These are phyloP conservation scores for Lophotriccus pileatus DNA, from an alignment of 2,797 vertebrate species.

Conservation along the genomic window DNA sequence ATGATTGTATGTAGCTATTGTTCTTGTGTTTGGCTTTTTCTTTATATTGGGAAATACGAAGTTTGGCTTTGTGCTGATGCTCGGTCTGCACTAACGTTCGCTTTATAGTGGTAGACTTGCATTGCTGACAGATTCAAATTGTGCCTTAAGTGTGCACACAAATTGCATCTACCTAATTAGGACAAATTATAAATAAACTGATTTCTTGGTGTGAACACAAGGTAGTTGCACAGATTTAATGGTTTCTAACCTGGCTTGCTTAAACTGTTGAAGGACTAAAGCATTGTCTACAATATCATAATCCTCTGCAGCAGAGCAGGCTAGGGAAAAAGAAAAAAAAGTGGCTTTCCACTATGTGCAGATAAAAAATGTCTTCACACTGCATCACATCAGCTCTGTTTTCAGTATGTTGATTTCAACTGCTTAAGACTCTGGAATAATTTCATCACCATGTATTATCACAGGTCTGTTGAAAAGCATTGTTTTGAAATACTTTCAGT, in stretches of 20 bases:
- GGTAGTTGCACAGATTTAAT: background rate
- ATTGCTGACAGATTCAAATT: constrained; percentile 11
- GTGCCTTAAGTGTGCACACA: background rate
- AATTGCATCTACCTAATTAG: background rate
- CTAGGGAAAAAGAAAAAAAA: background rate
- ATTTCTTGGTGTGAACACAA: background rate
- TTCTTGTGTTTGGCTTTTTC: constrained; percentile 9
- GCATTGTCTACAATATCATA: background rate
- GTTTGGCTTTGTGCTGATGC: background rate
- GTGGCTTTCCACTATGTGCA: background rate
- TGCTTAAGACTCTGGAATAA: background rate
- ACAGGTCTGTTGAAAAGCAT: background rate
- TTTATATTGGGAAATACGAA: background rate
- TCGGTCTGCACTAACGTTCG: background rate
- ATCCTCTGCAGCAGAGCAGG: background rate
- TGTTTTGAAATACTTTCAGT: background rate
- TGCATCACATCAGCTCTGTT: background rate
- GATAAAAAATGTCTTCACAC: background rate
- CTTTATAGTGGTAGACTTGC: background rate
- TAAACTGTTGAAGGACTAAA: background rate
- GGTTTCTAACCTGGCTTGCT: background rate
- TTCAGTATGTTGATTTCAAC: background rate
- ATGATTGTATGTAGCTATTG: background rate
- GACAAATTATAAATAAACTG: background rate
- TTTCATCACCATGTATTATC: background rate